Evolutionary conservation across 1,140 invertebrate genomes (phyloP), one percentile per base, ranked within the genome.

Genomic region (Drosophila bocqueti): DNA sequence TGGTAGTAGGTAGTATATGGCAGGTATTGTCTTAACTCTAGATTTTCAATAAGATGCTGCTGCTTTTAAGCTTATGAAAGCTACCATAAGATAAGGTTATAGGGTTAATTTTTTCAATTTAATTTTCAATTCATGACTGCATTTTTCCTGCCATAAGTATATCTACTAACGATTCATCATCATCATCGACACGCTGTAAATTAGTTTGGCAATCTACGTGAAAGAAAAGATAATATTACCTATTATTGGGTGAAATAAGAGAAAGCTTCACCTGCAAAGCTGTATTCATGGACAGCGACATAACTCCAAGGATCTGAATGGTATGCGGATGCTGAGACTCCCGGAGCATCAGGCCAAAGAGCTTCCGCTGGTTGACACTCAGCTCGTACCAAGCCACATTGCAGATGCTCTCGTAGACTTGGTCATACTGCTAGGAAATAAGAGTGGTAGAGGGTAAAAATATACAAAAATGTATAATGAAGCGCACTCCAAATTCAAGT

Each of bases 131-230:
- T 5, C 24, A 6, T 26, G 15, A 49, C 11, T 8, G 0, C 2
- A 5, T n/a, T n/a, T 4, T 29, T 5, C 1, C 2, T 50, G 26
- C 9, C 9, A 29, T 16, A 26, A 3, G 16, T 4, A 1, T 1
- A 4, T 24, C 0, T 47, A 26, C 16, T 16, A 9, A 26, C 72
- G 76, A 50, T 82, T 74, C 54, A 76, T 77, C 81, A 90, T 82
- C 69, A 81, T 67, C 79, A 79, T 85, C 13, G 74, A 78, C 50
- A 74, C 36, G 49, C 85, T 90, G 71, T 79, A 89, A 76, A 90
- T 82, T 21, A 90, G 74, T 72, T 89, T 89, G 50, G 73, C 73
- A 62, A 89, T 89, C 84, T 84, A 54, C 0, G 6, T 61, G 29
- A 34, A 4, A 54, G 10, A 36, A 21, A 21, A 2, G 0, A 9